Evolutionary conservation across 2,113 vertebrate species (phyloP).

Genomic region (Pitta sordida): DNA sequence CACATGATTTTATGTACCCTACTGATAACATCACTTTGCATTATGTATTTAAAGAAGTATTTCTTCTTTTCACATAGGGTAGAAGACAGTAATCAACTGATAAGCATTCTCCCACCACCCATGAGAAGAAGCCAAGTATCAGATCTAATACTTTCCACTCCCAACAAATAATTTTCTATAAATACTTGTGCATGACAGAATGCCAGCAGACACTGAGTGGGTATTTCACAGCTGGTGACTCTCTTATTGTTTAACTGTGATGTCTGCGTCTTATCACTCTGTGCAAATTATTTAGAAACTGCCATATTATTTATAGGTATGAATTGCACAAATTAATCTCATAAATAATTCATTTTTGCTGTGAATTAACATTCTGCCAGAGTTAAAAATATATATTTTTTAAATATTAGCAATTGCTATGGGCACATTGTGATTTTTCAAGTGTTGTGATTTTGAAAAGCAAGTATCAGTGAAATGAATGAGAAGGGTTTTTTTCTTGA

Average conservation of each 20-base stretch:
- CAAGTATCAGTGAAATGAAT: neutral
- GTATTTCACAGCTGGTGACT: constrained; percentile 46
- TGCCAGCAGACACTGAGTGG: constrained; percentile 38
- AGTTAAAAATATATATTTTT: constrained; percentile 56
- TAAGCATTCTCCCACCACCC: constrained; percentile 33
- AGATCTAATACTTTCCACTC: constrained; percentile 39
- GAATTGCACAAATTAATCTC: constrained; percentile 71
- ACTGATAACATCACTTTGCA: constrained; percentile 45
- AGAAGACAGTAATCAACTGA: constrained; percentile 51
- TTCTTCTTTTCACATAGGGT: constrained; percentile 21
- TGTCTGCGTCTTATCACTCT: constrained; percentile 55
- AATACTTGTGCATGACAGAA: constrained; percentile 36
- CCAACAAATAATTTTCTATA: constrained; percentile 50
- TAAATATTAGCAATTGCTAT: neutral
- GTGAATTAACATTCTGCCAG: constrained; percentile 50
- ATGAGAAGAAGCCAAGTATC: constrained; percentile 9
- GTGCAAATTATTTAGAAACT: constrained; percentile 73
- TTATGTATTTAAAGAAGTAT: constrained; percentile 59
- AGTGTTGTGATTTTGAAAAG: constrained; percentile 8
- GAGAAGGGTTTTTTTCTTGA: neutral
- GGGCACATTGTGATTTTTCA: neutral
- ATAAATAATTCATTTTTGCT: constrained; percentile 70
- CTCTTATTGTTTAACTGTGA: constrained; percentile 47
- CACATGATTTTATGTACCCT: constrained; percentile 45
- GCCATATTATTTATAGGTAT: constrained; percentile 74